phyloP scores from a whole-genome alignment of 2,888 invertebrate species.

The Archips crataeganus region DNA sequence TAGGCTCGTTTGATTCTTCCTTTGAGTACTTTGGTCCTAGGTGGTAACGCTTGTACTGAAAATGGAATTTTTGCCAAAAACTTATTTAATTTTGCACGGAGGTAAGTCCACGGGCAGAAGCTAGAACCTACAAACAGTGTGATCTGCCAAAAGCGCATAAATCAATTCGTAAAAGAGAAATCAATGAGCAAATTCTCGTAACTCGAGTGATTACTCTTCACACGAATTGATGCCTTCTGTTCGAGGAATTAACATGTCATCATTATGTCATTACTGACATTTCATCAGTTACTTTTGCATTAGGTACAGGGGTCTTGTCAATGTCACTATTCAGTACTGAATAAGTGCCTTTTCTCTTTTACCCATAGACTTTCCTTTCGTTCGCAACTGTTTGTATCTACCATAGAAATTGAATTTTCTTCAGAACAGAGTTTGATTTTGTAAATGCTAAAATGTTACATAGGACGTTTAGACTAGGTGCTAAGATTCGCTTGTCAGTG shows the following conservation, averaged over 20 bases:
- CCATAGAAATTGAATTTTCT: not conserved
- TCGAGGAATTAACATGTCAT: conserved; percentile 25
- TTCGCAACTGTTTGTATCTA: no score
- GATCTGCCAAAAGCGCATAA: not conserved
- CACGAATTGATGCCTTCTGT: not conserved
- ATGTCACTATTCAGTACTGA: not conserved
- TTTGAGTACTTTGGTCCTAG: no score
- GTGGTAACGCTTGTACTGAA: no score
- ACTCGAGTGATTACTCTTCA: not conserved
- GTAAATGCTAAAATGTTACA: not conserved
- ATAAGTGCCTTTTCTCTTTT: no score
- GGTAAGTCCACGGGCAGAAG: no score
- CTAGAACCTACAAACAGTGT: not conserved
- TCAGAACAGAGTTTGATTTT: not conserved
- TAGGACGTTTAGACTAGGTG: not conserved
- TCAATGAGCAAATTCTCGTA: not conserved
- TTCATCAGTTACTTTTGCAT: not conserved
- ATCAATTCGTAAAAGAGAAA: not conserved
- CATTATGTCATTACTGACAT: conserved; percentile 8
- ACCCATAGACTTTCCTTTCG: no score
- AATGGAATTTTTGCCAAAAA: no score
- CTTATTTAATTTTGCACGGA: no score
- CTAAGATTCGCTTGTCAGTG: not conserved
- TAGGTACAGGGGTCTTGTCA: not conserved
- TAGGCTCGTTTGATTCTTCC: no score